Evolutionary conservation across 2,113 vertebrate species (phyloP).

Genomic region (Anthoscopus minutus): DNA sequence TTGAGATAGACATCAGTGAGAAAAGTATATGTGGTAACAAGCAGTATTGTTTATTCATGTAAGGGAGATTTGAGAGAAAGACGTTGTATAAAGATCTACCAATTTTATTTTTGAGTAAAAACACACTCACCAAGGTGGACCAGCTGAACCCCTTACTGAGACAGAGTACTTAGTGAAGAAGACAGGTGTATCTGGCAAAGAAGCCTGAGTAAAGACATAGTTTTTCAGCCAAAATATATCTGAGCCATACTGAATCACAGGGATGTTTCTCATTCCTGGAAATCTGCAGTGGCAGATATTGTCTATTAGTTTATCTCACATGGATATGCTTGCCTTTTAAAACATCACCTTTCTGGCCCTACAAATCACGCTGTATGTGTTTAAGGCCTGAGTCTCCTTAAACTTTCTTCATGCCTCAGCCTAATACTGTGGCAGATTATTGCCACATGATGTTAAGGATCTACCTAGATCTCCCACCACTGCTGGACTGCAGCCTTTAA

Average conservation of each 20-base stretch:
- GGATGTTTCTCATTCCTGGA: not conserved
- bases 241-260: not conserved
- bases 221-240: not conserved
- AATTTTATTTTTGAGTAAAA: not conserved
- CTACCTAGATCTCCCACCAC: not conserved
- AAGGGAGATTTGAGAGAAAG: not conserved
- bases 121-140: not conserved
- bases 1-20: not conserved
- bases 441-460: not conserved
- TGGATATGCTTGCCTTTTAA: not conserved
- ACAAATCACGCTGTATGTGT: rapidly evolving
- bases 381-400: not conserved
- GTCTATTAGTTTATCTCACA: not conserved
- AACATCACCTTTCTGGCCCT: not conserved
- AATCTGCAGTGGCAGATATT: not conserved
- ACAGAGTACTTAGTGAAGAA: not conserved
- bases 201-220: not conserved
- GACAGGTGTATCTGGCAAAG: not conserved
- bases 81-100: not conserved
- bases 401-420: not conserved
- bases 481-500: not conserved
- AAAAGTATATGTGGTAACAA: not conserved
- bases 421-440: not conserved
- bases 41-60: not conserved
- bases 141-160: not conserved